Conservation (phyloP, 2,888 invertebrate genomes). For the Caenorhabditis drosophilae region DNA sequence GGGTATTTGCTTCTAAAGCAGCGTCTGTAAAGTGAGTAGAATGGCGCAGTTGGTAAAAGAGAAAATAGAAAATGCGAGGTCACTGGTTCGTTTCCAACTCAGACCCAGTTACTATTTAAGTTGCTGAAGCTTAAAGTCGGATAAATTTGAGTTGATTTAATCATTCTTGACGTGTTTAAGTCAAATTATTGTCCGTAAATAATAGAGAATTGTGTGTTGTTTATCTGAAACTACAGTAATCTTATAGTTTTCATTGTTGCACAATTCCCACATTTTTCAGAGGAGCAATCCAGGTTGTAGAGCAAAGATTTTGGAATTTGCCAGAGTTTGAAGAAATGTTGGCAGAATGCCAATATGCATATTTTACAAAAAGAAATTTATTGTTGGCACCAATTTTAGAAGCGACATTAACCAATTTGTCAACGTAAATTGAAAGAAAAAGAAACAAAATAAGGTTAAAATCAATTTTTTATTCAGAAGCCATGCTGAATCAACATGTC, state of each 20-base stretch:
- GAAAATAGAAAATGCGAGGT: too few relatives aligned
- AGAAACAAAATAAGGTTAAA: not conserved
- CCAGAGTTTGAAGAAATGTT: constrained; percentile 66
- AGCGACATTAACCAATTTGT: constrained; percentile 52
- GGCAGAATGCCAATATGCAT: constrained; percentile 63
- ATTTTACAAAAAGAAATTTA: constrained; percentile 60
- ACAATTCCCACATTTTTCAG: constrained; percentile 43
- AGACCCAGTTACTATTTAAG: constrained; percentile 30
- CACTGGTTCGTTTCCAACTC: constrained; percentile 1
- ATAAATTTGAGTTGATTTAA: constrained; percentile 32
- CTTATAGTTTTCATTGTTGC: not conserved
- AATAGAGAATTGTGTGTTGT: constrained; percentile 12
- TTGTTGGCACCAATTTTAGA: constrained; percentile 62
- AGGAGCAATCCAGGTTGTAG: constrained; percentile 59
- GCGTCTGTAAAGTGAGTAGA: constrained; percentile 55
- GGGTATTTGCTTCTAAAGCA: constrained; percentile 66
- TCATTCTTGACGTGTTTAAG: constrained; percentile 7
- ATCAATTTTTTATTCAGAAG: constrained; percentile 25
- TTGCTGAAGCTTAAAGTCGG: constrained; percentile 2
- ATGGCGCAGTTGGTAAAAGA: constrained; percentile 13
- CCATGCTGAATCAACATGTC: constrained; percentile 60
- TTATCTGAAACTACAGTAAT: not conserved
- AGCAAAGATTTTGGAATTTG: constrained; percentile 58
- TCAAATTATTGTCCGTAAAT: constrained; percentile 41
- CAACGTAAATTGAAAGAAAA: constrained; percentile 32